Percentiles rank a stretch among this genome's conserved stretches.
These are phyloP conservation scores for Brachyrhaphis roseni DNA, from an alignment of 2,797 vertebrate species.

Conservation along the genomic window DNA sequence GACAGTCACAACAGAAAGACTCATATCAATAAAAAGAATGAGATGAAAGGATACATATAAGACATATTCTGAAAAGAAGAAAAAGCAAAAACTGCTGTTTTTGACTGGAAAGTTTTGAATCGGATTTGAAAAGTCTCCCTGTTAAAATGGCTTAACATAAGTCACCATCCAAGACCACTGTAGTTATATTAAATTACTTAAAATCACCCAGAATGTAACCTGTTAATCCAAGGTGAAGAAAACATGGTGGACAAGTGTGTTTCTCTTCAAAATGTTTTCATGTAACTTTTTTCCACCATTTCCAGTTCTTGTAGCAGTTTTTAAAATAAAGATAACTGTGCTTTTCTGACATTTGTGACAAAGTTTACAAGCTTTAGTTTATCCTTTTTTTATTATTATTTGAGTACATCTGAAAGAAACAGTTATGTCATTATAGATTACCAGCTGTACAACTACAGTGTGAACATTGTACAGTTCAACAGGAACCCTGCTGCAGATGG, in stretches of 20 bases:
- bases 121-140: not conserved
- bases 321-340: not conserved
- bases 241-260: not conserved
- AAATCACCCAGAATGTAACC: not conserved
- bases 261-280: too few relatives aligned
- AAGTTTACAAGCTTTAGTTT: not conserved
- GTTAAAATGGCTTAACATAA: not conserved
- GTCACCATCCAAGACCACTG: not conserved
- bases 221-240: not conserved
- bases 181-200: not conserved
- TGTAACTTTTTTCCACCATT: not conserved
- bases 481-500: constrained; percentile 19
- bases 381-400: not conserved
- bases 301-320: not conserved
- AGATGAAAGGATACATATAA: not conserved
- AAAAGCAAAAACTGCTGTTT: not conserved
- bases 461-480: not conserved
- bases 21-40: not conserved
- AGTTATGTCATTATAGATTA: not conserved
- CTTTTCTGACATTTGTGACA: not conserved
- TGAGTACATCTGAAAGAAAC: not conserved
- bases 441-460: not conserved
- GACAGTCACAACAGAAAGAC: not conserved
- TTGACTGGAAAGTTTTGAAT: not conserved
- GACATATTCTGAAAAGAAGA: too few relatives aligned